Evolutionary conservation across 2,797 vertebrate genomes (phyloP), one percentile per base, ranked within the genome.

Genomic region (Phataginus tricuspis): DNA sequence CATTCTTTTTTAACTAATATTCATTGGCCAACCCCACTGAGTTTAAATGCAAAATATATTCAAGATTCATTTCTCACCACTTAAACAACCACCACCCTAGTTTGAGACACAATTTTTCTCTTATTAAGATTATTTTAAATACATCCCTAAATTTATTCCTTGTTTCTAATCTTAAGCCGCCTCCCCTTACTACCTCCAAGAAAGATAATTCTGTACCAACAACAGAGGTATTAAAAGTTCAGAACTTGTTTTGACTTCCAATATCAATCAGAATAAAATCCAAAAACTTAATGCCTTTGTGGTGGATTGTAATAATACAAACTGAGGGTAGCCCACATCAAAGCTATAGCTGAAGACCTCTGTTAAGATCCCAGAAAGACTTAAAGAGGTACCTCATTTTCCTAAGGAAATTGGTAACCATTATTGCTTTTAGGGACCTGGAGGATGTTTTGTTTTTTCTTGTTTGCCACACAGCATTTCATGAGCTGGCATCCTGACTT

Each of bases 381-480:
- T 59, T 71, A 53, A 63, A 49, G 23, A 29, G 5, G 10, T 86
- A 14, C 14, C 49, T 18, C 4, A 0, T 31, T 87, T 71, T 18
- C 39, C 8, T 27, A 51, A 45, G 23, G 91, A 68, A 89, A 1
- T 14, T 83, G n/a, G 13, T 69, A 95, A 77, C 2, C 53, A 84
- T 57, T 85, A 75, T 57, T n/a, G 23, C 92, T 80, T 86, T 90
- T 9, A 86, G 85, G 77, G 15, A 1, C 5, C 55, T 84, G 21
- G 68, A 79, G 92, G n/a, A 84, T 37, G 7, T 25, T 23, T 82
- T 97, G 96, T 77, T 49, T 63, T 85, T 25, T 23, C 79, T 97
- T 97, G 72, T 49, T 63, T 85, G n/a, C 42, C n/a, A 55, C 18
- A 45, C 2, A 0, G 0, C 77, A n/a, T 95, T 95, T 96, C 72